These are phyloP conservation scores for Aquila chrysaetos DNA, from an alignment of 2,797 vertebrate genomes.

Conservation along the genomic window DNA sequence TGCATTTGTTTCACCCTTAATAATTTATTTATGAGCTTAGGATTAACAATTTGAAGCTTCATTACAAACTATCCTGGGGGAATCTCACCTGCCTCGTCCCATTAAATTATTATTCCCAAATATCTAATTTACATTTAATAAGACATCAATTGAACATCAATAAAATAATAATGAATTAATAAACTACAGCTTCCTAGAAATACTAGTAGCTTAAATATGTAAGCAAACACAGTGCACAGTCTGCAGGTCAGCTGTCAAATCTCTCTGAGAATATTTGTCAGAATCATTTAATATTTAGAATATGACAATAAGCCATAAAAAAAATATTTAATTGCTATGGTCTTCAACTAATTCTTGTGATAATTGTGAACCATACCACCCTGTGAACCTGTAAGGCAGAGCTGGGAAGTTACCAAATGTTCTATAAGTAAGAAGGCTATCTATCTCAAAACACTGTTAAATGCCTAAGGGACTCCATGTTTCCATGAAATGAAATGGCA, in stretches of 20 bases:
- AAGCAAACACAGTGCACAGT: conserved; percentile 14
- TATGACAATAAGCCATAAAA: background rate
- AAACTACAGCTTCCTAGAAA: conserved; percentile 53
- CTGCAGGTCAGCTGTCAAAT: conserved; percentile 31
- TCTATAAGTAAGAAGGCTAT: background rate
- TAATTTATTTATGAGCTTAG: conserved; percentile 75
- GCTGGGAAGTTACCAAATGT: background rate
- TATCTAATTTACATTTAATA: conserved; percentile 77
- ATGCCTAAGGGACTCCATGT: background rate
- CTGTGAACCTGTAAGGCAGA: background rate
- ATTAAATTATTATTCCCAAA: conserved; percentile 72
- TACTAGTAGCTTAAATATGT: conserved; percentile 19
- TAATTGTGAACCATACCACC: background rate
- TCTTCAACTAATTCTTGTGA: background rate
- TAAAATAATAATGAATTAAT: conserved; percentile 76
- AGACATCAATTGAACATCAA: conserved; percentile 74
- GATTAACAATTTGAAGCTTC: conserved; percentile 72
- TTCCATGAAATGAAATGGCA: background rate
- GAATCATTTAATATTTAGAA: conserved; percentile 50
- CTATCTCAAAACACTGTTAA: background rate
- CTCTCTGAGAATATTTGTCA: conserved; percentile 45
- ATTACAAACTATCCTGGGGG: conserved; percentile 72
- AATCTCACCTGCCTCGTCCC: conserved; percentile 55
- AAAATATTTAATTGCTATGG: background rate
- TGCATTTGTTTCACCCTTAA: conserved; percentile 53